A percentile compares a stretch with the other conserved stretches of the same genome.
Evolutionary conservation across 1,140 invertebrate genomes (phyloP).

Genomic region (Drosophila kepulauana): DNA sequence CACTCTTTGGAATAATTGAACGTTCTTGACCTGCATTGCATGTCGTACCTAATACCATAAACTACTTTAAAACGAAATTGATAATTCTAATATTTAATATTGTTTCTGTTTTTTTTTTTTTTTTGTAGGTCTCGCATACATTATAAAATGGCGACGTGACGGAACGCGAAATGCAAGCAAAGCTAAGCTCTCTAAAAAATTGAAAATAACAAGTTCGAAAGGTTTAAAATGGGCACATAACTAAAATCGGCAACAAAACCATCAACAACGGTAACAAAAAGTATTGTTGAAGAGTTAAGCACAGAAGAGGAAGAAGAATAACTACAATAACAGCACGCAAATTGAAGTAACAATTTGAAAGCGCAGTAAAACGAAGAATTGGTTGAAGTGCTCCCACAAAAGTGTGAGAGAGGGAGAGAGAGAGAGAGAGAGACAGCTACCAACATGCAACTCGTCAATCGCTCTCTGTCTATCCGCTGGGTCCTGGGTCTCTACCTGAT

Average conservation of each 20-base stretch:
- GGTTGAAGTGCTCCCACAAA: slow-evolving; percentile 6
- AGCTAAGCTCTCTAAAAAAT: slow-evolving; percentile 39
- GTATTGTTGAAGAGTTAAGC: slow-evolving; percentile 36
- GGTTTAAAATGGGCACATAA: slow-evolving; percentile 54
- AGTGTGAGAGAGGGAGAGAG: slow-evolving; percentile 2
- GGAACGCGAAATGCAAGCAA: slow-evolving; percentile 41
- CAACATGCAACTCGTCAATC: slow-evolving; percentile 55
- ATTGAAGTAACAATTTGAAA: slow-evolving; percentile 52
- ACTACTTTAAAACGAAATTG: slow-evolving; percentile 15
- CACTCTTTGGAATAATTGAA: slow-evolving; percentile 29
- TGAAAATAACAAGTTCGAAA: slow-evolving; percentile 19
- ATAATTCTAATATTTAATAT: slow-evolving; percentile 18
- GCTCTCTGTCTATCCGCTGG: slow-evolving; percentile 29
- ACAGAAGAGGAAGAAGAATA: slow-evolving; percentile 24
- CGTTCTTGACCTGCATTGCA: slow-evolving; percentile 20
- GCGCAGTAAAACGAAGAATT: slow-evolving; percentile 57
- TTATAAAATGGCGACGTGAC: slow-evolving; percentile 52
- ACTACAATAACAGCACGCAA: slow-evolving; percentile 24
- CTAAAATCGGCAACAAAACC: slow-evolving; percentile 26
- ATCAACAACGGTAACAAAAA: slow-evolving; percentile 18
- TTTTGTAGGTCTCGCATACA: slow-evolving; percentile 45
- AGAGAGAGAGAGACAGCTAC: slow-evolving; percentile 21
- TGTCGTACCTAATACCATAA: slow-evolving; percentile 21
- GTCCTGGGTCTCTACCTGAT: slow-evolving; percentile 43
- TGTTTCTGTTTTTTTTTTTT: slow-evolving; percentile 11